Percentiles rank a stretch among this genome's conserved stretches.
Conservation (phyloP, 2,113 vertebrate species). For the Corythornis cristatus region DNA sequence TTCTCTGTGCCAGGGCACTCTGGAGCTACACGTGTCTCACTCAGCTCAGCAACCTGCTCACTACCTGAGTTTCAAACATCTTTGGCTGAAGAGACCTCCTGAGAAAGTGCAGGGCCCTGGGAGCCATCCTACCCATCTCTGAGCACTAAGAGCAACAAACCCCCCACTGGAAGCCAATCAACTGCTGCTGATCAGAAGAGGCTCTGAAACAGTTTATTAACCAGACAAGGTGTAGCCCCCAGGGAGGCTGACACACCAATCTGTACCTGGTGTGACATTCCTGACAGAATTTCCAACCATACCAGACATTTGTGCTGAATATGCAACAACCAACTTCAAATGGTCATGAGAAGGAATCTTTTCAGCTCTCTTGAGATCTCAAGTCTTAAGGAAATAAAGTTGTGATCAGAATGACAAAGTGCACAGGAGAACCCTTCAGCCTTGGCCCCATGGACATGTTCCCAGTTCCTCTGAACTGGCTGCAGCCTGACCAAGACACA, state of each 20-base stretch:
- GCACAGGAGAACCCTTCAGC: neutral
- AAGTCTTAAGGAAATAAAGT: neutral
- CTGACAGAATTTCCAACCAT: neutral
- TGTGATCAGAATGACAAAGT: neutral
- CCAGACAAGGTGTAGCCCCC: neutral
- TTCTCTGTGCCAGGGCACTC: neutral
- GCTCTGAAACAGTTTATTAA: conserved; percentile 5
- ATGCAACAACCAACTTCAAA: neutral
- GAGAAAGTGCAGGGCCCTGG: neutral
- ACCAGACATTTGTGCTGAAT: neutral
- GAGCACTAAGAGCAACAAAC: neutral
- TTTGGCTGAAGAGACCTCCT: neutral
- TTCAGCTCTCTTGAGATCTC: neutral
- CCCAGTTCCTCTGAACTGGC: neutral
- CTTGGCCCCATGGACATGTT: neutral
- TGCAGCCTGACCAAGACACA: neutral
- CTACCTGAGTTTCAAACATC: neutral
- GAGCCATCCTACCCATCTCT: neutral
- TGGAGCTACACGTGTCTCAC: neutral
- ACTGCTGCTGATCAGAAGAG: neutral
- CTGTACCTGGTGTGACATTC: neutral
- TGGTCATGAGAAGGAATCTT: neutral
- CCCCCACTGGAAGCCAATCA: neutral
- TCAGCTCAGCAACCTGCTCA: neutral
- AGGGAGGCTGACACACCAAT: neutral